Conservation (phyloP, 23 tunicate species). For the Styela plicata region DNA sequence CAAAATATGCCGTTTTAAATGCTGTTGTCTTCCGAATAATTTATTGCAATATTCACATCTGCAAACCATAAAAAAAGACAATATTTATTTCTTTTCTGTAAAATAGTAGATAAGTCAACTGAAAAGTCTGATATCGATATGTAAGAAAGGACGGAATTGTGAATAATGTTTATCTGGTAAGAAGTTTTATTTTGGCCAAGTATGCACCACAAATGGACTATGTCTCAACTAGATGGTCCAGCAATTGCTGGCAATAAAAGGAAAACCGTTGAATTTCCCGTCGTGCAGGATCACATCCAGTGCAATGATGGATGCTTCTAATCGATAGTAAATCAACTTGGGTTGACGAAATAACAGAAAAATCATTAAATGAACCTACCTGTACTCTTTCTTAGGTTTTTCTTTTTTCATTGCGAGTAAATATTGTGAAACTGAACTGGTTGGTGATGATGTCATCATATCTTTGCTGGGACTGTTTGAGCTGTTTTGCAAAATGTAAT, state of each 20-base stretch:
- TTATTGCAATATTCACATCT: conserved; percentile 84
- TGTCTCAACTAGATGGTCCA: conserved; percentile 50
- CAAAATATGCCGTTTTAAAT: conserved; percentile 53
- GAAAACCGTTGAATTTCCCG: background rate
- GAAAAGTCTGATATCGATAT: too few relatives aligned
- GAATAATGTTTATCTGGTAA: too few relatives aligned
- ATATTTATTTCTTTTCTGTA: too few relatives aligned
- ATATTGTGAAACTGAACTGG: conserved; percentile 39
- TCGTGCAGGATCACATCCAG: background rate
- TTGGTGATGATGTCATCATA: conserved; percentile 29
- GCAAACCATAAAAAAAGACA: conserved; percentile 42
- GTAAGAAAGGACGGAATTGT: too few relatives aligned
- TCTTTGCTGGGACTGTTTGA: conserved; percentile 14
- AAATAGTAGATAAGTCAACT: too few relatives aligned
- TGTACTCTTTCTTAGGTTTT: conserved; percentile 89
- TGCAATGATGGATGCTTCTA: background rate
- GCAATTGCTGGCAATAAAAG: background rate
- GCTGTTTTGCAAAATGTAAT: conserved; percentile 1
- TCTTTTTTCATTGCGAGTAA: conserved; percentile 49
- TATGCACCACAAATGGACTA: too few relatives aligned
- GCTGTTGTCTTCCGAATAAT: conserved; percentile 80
- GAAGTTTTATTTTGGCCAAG: too few relatives aligned
- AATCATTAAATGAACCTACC: conserved; percentile 37
- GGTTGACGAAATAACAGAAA: too few relatives aligned
- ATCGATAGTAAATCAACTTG: too few relatives aligned